Conservation (phyloP, 2,888 invertebrate genomes). For the Zonitis immaculata region DNA sequence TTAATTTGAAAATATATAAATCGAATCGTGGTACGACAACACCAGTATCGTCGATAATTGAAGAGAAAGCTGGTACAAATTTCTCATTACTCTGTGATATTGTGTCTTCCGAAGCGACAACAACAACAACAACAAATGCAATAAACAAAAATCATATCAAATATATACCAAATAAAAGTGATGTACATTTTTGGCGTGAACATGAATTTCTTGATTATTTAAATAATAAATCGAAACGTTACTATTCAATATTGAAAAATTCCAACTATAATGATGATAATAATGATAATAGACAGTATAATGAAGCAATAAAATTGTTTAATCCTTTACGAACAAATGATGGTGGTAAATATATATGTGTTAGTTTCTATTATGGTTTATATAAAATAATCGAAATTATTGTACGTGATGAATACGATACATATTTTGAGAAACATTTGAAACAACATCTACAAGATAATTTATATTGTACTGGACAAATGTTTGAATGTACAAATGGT, state of each 20-base stretch:
- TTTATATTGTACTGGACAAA: constrained; percentile 39
- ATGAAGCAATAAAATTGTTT: constrained; percentile 40
- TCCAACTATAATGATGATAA: no score
- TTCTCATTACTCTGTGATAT: constrained; percentile 44
- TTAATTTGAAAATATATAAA: constrained; percentile 36
- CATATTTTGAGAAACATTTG: constrained; percentile 18
- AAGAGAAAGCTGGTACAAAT: constrained; percentile 40
- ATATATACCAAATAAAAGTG: constrained; percentile 26
- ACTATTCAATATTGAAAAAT: constrained; percentile 12
- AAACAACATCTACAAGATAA: constrained; percentile 28
- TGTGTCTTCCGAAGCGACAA: constrained; percentile 32
- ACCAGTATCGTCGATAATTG: constrained; percentile 35
- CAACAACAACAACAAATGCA: no score
- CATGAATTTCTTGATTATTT: constrained; percentile 8
- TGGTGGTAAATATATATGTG: constrained; percentile 41
- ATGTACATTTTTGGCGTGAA: constrained; percentile 16
- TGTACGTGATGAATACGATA: constrained; percentile 32
- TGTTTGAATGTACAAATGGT: constrained; percentile 43
- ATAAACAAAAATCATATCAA: constrained; percentile 41
- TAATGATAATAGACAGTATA: constrained; percentile 21
- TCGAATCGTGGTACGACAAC: constrained; percentile 37
- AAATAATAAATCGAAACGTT: constrained; percentile 4
- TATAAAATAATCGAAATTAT: constrained; percentile 36
- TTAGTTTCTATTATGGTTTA: constrained; percentile 41
- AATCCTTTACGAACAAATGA: constrained; percentile 37